Evolutionary conservation across 1,140 invertebrate genomes (phyloP), one percentile per base, ranked within the genome.

Genomic region (Caenorhabditis brenneri): DNA sequence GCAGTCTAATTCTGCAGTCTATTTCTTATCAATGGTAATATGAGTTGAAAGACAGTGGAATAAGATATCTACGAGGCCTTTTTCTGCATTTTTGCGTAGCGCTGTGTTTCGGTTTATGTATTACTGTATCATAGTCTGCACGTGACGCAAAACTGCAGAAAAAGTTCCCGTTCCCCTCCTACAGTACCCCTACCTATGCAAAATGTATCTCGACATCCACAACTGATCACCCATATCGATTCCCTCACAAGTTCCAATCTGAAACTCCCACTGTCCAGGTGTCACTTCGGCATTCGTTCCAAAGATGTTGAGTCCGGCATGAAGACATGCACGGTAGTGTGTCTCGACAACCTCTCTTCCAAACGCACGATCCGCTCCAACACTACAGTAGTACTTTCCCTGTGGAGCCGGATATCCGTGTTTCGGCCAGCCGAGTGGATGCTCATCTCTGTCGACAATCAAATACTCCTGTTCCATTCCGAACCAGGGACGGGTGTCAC

Each of bases 231-330:
- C 95, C 84, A 94, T 94, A 1, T 91, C 91, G 79, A 97, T 95
- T 0, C 95, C 95, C 84, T 94, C 93, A 87, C 93, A 94, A 0
- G 95, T 60, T 55, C 87, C 89, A 31, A 92, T 89, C 86, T 92
- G 92, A 88, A 92, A 92, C 88, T 92, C 92, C 91, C 92, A 92
- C 90, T 92, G 88, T 74, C 79, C 94, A 4, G 95, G 95, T 94
- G 96, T 96, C 12, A 96, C 96, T 90, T 97, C 96, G 1, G 96
- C 96, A 91, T 97, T 97, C 19, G 94, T 95, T 22, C 96, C 96
- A 83, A 94, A 93, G 79, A 97, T 94, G 58, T 94, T 94, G 46
- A 97, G 93, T 16, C 96, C 96, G 80, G 96, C 95, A 89, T 95
- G 97, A 2, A 97, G 92, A 89, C 95, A 96, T 5, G 92, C 91